Percentiles rank a stretch among this genome's conserved stretches.
Conservation (phyloP, 1,140 invertebrate genomes). For the Andricus grossulariae region DNA sequence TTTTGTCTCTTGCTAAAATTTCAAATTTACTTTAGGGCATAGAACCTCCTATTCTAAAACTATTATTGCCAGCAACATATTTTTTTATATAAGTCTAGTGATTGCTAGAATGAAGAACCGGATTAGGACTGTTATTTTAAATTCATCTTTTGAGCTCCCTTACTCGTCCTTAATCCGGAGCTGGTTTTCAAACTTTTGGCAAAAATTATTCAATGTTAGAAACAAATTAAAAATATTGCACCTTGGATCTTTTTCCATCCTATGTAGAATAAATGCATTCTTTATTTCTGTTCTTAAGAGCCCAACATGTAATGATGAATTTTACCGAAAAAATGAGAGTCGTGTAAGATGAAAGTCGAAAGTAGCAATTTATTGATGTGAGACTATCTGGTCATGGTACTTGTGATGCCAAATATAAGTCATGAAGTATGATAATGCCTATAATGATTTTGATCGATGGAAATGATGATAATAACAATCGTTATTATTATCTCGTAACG, state of each 20-base stretch:
- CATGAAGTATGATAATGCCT: slow-evolving; percentile 49
- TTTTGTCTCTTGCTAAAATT: not conserved
- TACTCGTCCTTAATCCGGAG: too few species aligned
- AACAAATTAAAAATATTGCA: too few species aligned
- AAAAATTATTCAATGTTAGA: too few species aligned
- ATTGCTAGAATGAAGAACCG: too few species aligned
- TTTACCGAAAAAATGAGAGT: not conserved
- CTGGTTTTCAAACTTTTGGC: too few species aligned
- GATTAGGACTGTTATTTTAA: too few species aligned
- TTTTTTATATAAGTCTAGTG: too few species aligned
- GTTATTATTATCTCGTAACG: slow-evolving; percentile 65
- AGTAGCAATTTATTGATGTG: slow-evolving; percentile 28
- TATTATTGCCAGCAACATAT: too few species aligned
- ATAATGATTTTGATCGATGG: slow-evolving; percentile 45
- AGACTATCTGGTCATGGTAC: slow-evolving; percentile 41
- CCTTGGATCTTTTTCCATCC: too few species aligned
- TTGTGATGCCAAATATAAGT: slow-evolving; percentile 59
- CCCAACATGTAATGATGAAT: not conserved
- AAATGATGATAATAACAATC: slow-evolving; percentile 40
- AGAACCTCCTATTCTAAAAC: not conserved
- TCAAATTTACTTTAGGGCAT: not conserved
- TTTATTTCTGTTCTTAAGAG: too few species aligned
- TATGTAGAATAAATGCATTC: too few species aligned
- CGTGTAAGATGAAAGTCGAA: not conserved
- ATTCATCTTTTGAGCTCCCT: too few species aligned